Evolutionary conservation across 2,888 invertebrate genomes (phyloP), one percentile per base, ranked within the genome.

Genomic region (Aelia acuminata): DNA sequence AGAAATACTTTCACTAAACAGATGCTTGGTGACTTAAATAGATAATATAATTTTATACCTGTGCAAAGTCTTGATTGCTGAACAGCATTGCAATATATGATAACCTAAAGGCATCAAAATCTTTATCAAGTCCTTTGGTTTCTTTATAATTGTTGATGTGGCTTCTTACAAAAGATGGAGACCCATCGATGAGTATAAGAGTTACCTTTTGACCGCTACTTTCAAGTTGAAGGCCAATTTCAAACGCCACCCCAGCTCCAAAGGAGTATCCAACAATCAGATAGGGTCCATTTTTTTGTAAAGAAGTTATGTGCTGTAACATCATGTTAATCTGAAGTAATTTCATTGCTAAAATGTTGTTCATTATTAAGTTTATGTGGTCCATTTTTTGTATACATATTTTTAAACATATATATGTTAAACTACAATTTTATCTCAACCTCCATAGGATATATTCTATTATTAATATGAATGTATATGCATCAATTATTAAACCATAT

Each of bases 201-300:
- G 94, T 93, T 49, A 94, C 93, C 90, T 90, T 90, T 39, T 92
- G 92, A 35, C 91, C 91, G 84, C 93, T 93, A 90, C 93, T 93
- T 92, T 98, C 97, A 88, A 99, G 93, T 92, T 97, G 96, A 50
- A 96, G 93, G 43, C 97, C 97, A 95, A 99, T 98, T 93, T 99
- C 99, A 92, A 98, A 97, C n/a, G 98, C 98, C 57, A 99, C 96
- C 91, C 96, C 95, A 84, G 98, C 97, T 90, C 99, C 99, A 93
- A 97, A 99, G 0, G 99, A 99, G 93, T 99, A 99, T 1, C 99
- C 99, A 84, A 97, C 95, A 90, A 99, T 93, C 87, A 95, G 95
- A 94, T 97, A 98, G 4, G 98, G 98, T 90, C 98, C 97, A 89
- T 93, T 93, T 13, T 95, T 94, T 93, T 98, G 97, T 84, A 96